Evolutionary conservation across 1,140 invertebrate species (phyloP).

Genomic region (Ceratitis capitata): DNA sequence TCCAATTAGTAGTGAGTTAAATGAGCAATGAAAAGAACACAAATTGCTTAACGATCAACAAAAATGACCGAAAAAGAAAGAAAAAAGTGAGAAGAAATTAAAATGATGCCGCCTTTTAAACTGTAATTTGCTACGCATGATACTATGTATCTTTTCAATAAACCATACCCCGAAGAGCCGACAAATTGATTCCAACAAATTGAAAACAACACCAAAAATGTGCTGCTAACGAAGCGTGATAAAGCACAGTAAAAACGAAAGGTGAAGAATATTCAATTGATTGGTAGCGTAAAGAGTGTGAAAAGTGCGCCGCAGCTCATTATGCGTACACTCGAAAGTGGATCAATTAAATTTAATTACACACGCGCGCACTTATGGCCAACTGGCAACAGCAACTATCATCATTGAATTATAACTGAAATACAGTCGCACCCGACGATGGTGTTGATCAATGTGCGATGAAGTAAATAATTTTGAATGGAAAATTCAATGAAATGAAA

Average conservation of each 20-base stretch:
- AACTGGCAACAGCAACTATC: neutral
- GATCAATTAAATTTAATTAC: slow-evolving; percentile 26
- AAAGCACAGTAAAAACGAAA: neutral
- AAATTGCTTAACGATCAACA: neutral
- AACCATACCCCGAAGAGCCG: too few species aligned
- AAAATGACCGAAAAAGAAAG: neutral
- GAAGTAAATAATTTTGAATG: neutral
- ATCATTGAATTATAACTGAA: neutral
- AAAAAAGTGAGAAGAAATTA: neutral
- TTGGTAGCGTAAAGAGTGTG: neutral
- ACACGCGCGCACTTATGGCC: neutral
- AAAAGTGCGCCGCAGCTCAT: slow-evolving; percentile 3
- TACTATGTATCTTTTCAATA: neutral
- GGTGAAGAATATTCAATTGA: neutral
- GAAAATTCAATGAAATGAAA: neutral
- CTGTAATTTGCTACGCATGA: neutral
- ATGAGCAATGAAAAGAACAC: neutral
- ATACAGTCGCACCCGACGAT: neutral
- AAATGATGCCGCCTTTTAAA: neutral
- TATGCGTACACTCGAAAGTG: neutral
- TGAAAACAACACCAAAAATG: neutral
- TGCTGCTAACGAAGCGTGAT: neutral
- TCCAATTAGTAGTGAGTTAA: neutral
- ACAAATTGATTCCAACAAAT: neutral
- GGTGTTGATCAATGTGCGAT: neutral